Conservation (phyloP, 2,113 vertebrate genomes). For the Canis aureus region DNA sequence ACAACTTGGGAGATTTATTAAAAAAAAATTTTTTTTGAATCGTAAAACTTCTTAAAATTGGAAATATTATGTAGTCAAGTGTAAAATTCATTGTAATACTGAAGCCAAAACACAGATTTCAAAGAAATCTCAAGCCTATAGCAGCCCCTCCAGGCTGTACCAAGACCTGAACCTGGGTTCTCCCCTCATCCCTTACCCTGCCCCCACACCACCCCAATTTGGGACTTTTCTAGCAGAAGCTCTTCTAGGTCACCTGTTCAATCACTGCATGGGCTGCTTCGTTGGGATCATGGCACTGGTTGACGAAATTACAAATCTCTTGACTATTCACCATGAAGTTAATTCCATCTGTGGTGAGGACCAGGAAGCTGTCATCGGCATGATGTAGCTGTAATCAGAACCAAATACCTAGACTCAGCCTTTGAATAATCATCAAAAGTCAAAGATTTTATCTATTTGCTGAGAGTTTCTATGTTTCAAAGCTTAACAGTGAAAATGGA, state of each 20-base stretch:
- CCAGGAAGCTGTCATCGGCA: conserved; percentile 94
- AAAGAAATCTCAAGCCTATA: not conserved
- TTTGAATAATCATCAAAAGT: not conserved
- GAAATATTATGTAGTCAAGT: conserved; percentile 16
- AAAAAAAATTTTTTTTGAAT: not conserved
- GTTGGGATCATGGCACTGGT: conserved; percentile 95
- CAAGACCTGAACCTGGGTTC: not conserved
- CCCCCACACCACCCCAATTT: not conserved
- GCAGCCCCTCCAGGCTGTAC: not conserved
- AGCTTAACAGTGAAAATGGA: not conserved
- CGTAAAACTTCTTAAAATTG: not conserved
- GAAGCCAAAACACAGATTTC: conserved; percentile 2
- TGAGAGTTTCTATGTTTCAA: not conserved
- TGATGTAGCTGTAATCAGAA: conserved; percentile 92
- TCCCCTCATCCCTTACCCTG: not conserved
- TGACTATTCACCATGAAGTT: conserved; percentile 99
- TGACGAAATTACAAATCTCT: conserved; percentile 97
- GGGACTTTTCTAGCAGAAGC: not conserved
- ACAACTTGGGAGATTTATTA: not conserved
- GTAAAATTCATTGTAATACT: conserved; percentile 17
- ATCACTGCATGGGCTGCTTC: conserved; percentile 96
- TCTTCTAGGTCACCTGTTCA: conserved; percentile 92
- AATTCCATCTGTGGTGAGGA: conserved; percentile 97
- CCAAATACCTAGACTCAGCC: not conserved
- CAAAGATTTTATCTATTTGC: not conserved